Conservation (phyloP, 2,113 vertebrate genomes). For the Ciconia maguari region DNA sequence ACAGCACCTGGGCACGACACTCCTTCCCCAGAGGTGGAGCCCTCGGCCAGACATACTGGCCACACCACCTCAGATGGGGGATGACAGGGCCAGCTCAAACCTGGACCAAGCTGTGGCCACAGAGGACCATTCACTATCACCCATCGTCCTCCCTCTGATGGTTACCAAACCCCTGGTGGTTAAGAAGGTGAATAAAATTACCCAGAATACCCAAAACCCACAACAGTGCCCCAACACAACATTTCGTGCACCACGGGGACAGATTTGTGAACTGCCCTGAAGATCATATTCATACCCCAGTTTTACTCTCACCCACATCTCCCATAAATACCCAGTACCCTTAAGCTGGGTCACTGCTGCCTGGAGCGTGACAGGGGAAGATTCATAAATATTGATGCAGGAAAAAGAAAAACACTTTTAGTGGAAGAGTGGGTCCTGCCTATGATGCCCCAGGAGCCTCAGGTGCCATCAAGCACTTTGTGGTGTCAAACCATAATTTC, state of each 20-base stretch:
- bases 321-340: not conserved
- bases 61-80: fast-evolving
- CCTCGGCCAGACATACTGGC: too few species aligned
- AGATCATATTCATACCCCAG: not conserved
- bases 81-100: not conserved
- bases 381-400: not conserved
- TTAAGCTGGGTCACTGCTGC: not conserved
- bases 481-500: not conserved
- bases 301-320: not conserved
- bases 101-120: not conserved
- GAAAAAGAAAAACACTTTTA: not conserved
- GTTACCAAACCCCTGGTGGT: not conserved
- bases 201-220: fast-evolving
- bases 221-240: not conserved
- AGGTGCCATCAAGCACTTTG: not conserved
- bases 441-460: not conserved
- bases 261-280: not conserved
- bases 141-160: not conserved
- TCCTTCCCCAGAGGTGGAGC: not conserved
- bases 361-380: not conserved
- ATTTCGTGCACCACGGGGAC: fast-evolving
- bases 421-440: not conserved
- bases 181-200: not conserved
- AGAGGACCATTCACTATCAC: too few species aligned
- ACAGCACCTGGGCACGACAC: fast-evolving